phyloP scores from a whole-genome alignment of 2,888 invertebrate species.

The Pammene aurita region DNA sequence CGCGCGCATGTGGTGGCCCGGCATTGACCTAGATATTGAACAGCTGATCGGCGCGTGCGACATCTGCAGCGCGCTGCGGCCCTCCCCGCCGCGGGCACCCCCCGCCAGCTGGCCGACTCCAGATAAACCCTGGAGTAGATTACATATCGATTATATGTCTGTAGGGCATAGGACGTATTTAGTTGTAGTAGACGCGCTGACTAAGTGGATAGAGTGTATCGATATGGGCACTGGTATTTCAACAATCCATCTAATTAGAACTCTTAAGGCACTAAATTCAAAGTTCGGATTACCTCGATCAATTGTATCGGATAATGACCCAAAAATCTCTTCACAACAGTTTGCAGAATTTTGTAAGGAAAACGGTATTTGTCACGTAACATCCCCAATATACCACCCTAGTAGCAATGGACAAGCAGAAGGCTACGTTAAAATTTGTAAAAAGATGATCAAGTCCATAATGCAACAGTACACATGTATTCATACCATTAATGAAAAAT shows the following conservation, averaged over 20 bases:
- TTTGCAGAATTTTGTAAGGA: conserved; percentile 43
- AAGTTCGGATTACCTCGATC: not conserved
- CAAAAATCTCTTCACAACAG: conserved; percentile 43
- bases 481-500: conserved; percentile 6
- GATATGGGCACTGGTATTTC: conserved; percentile 33
- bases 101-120: not conserved
- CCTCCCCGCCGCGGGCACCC: conserved; percentile 10
- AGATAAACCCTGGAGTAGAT: conserved; percentile 1
- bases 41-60: conserved; percentile 25
- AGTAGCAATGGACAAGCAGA: conserved; percentile 14
- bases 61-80: conserved; percentile 23
- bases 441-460: not conserved
- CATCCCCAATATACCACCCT: conserved; percentile 45
- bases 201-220: conserved; percentile 13
- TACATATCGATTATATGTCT: conserved; percentile 22
- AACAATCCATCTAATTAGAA: not conserved
- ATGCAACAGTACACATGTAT: not conserved
- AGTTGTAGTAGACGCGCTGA: too few relatives aligned
- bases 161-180: conserved; percentile 20
- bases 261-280: not conserved
- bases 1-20: conserved; percentile 43
- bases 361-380: conserved; percentile 46
- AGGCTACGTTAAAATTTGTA: not conserved
- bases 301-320: conserved; percentile 32
- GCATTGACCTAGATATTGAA: conserved; percentile 18